A percentile compares a stretch with the other conserved stretches of the same genome.
Conservation (phyloP, 2,888 invertebrate species). For the Drosophila gaucha region DNA sequence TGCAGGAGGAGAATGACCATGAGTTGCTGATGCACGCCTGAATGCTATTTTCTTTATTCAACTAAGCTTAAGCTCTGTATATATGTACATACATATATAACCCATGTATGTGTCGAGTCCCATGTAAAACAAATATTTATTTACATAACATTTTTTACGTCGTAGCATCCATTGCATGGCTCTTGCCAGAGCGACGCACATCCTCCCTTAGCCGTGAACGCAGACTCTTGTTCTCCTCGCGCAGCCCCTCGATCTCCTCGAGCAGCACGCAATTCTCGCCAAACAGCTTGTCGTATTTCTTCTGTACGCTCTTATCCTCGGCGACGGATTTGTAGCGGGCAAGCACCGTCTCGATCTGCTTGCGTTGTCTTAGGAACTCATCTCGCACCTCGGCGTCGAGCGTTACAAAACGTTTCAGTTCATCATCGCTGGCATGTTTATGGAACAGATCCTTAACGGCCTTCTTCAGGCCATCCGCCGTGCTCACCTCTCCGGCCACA, state of each 20-base stretch:
- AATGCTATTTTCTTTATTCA: not conserved
- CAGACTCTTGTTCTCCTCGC: conserved; percentile 83
- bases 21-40: not conserved
- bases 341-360: conserved; percentile 88
- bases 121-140: not conserved
- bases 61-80: not conserved
- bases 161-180: not conserved
- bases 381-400: conserved; percentile 90
- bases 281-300: conserved; percentile 86
- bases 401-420: conserved; percentile 88
- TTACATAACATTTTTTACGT: not conserved
- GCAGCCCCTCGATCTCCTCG: conserved; percentile 91
- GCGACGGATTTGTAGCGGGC: conserved; percentile 67
- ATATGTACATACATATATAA: too few species aligned
- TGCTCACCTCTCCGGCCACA: conserved; percentile 91
- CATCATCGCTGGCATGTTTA: conserved; percentile 89
- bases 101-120: too few species aligned
- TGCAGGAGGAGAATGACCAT: too few species aligned
- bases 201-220: conserved; percentile 57
- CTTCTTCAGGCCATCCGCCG: conserved; percentile 85
- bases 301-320: conserved; percentile 62
- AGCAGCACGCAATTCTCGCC: conserved; percentile 92
- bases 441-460: conserved; percentile 81
- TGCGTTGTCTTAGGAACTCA: conserved; percentile 92
- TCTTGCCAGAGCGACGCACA: conserved; percentile 10